Base-by-base conservation (phyloP, 2,888 invertebrate genomes). In the Patella depressa region DNA sequence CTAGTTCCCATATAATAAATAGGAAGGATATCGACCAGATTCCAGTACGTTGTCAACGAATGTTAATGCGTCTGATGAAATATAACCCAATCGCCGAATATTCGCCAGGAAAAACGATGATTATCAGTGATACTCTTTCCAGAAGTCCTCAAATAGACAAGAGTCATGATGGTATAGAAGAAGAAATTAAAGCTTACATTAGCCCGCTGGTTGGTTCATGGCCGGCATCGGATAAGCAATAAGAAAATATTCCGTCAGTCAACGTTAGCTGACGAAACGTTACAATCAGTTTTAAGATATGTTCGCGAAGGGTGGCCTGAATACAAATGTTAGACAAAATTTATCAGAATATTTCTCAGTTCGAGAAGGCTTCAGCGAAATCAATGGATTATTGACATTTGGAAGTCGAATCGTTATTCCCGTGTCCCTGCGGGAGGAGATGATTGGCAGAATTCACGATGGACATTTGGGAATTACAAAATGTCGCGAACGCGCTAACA, bases 1-100 rank as follows among this genome's bases (percentile, higher is more conserved):
- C 72, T 85, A 9, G 79, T 83, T 29, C 82, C 82, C 9, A n/a
- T n/a, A 57, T 84, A 0, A 81, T 85, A 3, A 85, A 81, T 19
- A 79, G 54, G 0, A 79, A 82, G 24, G 81, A 80, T 71, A 57
- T 85, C 1, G 79, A 82, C 53, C 70, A 79, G n/a, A 71, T 73
- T 2, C 83, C 83, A 12, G 2, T 82, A 2, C 55, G 83, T 29
- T 83, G 80, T 69, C 85, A 85, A 72, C 75, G 83, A 14, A 69
- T 85, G 14, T 71, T 82, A 2, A 83, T 85, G 79, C 57, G 82
- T 29, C 45, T 85, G 19, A 75, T 74, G 79, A 72, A 75, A 55
- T 81, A 78, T 72, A 82, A 80, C n/a, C n/a, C n/a, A n/a, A n/a
- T n/a, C n/a, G n/a, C n/a, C n/a, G n/a, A n/a, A n/a, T n/a, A n/a